These are phyloP conservation scores for Colletes collaris DNA, from an alignment of 2,888 invertebrate species.

Conservation along the genomic window DNA sequence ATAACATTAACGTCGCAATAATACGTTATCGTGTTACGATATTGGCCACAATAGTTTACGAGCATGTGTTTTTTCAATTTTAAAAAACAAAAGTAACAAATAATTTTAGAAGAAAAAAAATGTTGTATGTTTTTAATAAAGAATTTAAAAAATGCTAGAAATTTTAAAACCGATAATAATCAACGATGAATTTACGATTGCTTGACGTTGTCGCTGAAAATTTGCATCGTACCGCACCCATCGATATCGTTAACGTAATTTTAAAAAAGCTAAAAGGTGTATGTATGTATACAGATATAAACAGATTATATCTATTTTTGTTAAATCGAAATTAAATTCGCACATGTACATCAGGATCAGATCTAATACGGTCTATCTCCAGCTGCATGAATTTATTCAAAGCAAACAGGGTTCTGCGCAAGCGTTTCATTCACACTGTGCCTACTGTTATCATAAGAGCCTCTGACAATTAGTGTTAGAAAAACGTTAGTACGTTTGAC, in stretches of 20 bases:
- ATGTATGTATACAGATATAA: too few relatives aligned
- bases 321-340: not conserved
- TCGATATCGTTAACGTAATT: too few relatives aligned
- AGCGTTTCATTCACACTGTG: constrained; percentile 24
- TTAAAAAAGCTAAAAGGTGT: too few relatives aligned
- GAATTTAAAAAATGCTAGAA: too few relatives aligned
- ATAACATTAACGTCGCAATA: not conserved
- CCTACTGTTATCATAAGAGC: not conserved
- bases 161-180: too few relatives aligned
- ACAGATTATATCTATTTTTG: too few relatives aligned
- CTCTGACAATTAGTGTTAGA: not conserved
- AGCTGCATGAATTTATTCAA: not conserved
- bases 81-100: too few relatives aligned
- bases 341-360: constrained; percentile 1
- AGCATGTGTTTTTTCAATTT: not conserved
- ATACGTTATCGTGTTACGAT: not conserved
- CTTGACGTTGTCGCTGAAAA: too few relatives aligned
- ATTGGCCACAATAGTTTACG: not conserved
- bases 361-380: not conserved
- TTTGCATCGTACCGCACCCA: too few relatives aligned
- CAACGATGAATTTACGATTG: too few relatives aligned
- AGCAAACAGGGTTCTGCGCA: constrained; percentile 23
- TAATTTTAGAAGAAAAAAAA: too few relatives aligned
- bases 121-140: too few relatives aligned
- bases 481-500: not conserved